A percentile compares a stretch with the other conserved stretches of the same genome.
These are phyloP conservation scores for Caenorhabditis sp. DNA, from an alignment of 2,888 invertebrate species.

Conservation along the genomic window DNA sequence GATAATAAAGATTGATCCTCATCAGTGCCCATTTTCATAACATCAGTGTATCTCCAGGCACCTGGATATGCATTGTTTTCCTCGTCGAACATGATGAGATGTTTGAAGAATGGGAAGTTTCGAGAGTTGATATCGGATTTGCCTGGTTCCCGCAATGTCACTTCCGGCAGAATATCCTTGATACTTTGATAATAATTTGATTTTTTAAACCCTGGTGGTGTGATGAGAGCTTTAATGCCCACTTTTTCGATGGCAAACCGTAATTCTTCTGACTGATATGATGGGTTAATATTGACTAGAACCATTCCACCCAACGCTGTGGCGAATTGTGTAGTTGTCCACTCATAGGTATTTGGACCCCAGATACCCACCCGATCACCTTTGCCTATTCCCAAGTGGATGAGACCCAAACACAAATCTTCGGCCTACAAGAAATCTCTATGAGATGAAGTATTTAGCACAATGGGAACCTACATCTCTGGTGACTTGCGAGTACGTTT, in stretches of 20 bases:
- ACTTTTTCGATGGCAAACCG: conserved; percentile 80
- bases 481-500: conserved; percentile 64
- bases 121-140: conserved; percentile 53
- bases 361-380: conserved; percentile 84
- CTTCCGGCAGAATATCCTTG: conserved; percentile 65
- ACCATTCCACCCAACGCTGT: conserved; percentile 80
- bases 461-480: conserved; percentile 67
- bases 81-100: conserved; percentile 76
- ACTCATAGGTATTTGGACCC: conserved; percentile 82
- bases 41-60: conserved; percentile 73
- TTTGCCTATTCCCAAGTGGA: conserved; percentile 78
- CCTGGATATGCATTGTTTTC: conserved; percentile 71
- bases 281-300: conserved; percentile 82
- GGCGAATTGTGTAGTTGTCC: conserved; percentile 81
- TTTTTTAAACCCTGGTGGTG: conserved; percentile 77
- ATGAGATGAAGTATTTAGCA: no score
- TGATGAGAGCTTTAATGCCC: conserved; percentile 77
- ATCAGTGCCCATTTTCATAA: conserved; percentile 72
- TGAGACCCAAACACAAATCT: conserved; percentile 79
- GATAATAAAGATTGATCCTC: conserved; percentile 71
- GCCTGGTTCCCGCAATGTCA: conserved; percentile 56
- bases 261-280: conserved; percentile 79
- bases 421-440: conserved; percentile 76
- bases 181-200: conserved; percentile 77
- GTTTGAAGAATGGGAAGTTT: conserved; percentile 72